Percentiles rank a stretch among this genome's conserved stretches.
phyloP scores from a whole-genome alignment of 2,113 vertebrate genomes.

The Emydocephalus ijimae region DNA sequence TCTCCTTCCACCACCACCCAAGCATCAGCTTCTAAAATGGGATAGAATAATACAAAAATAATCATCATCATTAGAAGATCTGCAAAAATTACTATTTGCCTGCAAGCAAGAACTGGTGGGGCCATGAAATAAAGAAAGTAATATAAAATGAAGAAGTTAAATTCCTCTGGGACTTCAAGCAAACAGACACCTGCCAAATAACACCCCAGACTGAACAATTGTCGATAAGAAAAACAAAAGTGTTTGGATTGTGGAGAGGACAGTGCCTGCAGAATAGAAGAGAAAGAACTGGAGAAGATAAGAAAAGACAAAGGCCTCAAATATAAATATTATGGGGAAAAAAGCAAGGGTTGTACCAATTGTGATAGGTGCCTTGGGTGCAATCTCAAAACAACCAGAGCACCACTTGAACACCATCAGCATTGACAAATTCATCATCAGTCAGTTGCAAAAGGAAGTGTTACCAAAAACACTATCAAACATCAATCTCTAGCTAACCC shows the following conservation, averaged over 20 bases:
- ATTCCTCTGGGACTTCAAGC: background rate
- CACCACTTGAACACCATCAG: background rate
- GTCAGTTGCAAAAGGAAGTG: background rate
- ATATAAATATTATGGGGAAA: background rate
- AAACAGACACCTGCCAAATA: background rate
- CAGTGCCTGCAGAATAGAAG: background rate
- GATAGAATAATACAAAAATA: background rate
- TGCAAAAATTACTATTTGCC: background rate
- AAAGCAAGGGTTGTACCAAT: background rate
- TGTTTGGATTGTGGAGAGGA: background rate
- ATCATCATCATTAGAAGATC: background rate
- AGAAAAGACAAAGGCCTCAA: background rate
- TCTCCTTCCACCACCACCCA: background rate
- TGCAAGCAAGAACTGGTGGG: background rate
- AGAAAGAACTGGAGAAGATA: background rate
- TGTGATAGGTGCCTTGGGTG: background rate
- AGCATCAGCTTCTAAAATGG: background rate
- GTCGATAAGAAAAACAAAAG: background rate
- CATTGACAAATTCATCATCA: background rate
- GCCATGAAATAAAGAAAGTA: background rate
- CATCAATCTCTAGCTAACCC: background rate
- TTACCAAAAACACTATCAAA: background rate
- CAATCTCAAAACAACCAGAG: background rate
- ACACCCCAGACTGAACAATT: background rate
- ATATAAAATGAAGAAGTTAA: background rate